Evolutionary conservation across 30 jellyfish, hydroid and myxozoan species (phyloP), one percentile per base, ranked within the genome.

Genomic region (Haliclystus octoradiatus): DNA sequence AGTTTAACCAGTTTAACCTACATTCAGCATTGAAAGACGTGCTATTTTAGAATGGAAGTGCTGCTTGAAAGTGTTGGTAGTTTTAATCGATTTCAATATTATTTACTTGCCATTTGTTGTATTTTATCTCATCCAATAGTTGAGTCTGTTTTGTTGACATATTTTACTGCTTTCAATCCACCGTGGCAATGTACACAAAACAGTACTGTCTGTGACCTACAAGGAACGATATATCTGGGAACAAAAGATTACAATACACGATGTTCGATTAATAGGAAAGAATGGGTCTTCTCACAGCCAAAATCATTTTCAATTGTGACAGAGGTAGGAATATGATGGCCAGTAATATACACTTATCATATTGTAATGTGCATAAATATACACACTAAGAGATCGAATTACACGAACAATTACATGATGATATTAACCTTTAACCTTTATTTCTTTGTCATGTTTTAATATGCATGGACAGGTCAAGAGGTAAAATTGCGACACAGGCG

Each of bases 241-340:
- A 40, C 14, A 5, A 19, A 40, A 19, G 57, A 9, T 9, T 40
- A 40, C 57, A 5, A 5, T 9, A 19, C 9, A 19, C 9, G 57
- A 40, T 40, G 57, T 40, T 5, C 9, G 57, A 40, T 80, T 15
- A 71, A 80, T 31, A 61, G 88, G 30, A 27, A 72, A 14, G 83
- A 72, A 26, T 81, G 94, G 94, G 79, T 29, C 40, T 81, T 65
- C 74, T 34, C 88, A 13, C 27, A 52, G 34, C 88, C 94, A 13
- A 81, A 81, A 57, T 78, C 71, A 27, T 81, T 69, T 34, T 81
- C 94, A 34, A 68, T 81, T 7, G 94, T 74, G 26, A 81, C 94
- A 0, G 73, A 76, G 88, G 88, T 76, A 33, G 25, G 88, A 61
- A 25, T 0, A 33, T 34, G 24, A 3, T 3, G 26, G n/a, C 67